Conservation (phyloP, 2,888 invertebrate genomes). For the Idaea dimidiata region DNA sequence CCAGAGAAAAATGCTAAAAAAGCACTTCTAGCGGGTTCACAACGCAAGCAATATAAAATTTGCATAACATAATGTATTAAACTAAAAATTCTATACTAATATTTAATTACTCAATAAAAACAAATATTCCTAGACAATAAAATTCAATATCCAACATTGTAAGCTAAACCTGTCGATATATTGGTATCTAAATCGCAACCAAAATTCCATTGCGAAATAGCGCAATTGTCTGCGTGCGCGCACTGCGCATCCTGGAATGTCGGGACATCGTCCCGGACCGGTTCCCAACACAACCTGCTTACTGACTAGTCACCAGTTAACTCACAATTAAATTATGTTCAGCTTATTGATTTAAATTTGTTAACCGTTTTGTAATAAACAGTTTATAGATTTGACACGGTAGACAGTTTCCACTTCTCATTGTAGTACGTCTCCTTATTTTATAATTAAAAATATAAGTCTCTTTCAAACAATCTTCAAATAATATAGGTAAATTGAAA, state of each 20-base stretch:
- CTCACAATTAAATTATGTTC: slow-evolving; percentile 4
- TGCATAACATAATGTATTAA: too few species aligned
- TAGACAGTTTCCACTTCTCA: too few species aligned
- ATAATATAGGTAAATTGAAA: too few species aligned
- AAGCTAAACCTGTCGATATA: neutral
- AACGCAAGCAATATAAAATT: too few species aligned
- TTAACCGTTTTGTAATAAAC: slow-evolving; percentile 18
- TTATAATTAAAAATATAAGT: too few species aligned
- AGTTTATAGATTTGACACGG: neutral
- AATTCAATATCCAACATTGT: neutral
- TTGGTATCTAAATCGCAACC: slow-evolving; percentile 28
- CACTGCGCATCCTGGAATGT: slow-evolving; percentile 70
- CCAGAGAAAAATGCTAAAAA: too few species aligned
- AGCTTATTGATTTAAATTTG: slow-evolving; percentile 10
- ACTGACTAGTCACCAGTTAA: slow-evolving; percentile 20
- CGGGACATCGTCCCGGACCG: slow-evolving; percentile 69
- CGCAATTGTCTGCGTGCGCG: slow-evolving; percentile 48
- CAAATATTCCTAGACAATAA: slow-evolving; percentile 1
- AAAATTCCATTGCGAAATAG: slow-evolving; percentile 44
- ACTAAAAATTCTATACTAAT: too few species aligned
- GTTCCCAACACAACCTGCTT: slow-evolving; percentile 43
- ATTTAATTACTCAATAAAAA: slow-evolving; percentile 1
- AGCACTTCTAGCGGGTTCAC: too few species aligned
- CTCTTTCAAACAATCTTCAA: too few species aligned
- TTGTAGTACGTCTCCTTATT: too few species aligned